Evolutionary conservation across 1,140 invertebrate species (phyloP), one percentile per base, ranked within the genome.

Genomic region (Paraescarpia echinospica): DNA sequence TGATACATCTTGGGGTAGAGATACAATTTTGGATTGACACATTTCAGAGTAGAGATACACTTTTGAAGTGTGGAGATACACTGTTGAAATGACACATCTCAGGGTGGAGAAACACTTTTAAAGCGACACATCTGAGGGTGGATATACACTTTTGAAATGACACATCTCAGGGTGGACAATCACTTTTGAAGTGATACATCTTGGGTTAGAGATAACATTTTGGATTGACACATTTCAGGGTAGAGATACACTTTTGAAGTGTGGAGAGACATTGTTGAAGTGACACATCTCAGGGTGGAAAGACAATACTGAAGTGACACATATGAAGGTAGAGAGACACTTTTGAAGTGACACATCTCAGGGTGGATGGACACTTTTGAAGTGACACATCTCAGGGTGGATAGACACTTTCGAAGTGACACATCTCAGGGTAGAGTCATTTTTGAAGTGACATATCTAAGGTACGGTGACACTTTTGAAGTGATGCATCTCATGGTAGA

Each of bases 341-440:
- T 48, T 48, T 48, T 77, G 59, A 2, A 18, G 59, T 77, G 59
- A 77, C 6, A 8, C 6, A 77, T 77, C 59, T 77, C 22, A 77
- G 59, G 6, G 6, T 77, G 59, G 59, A 97, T 95, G 27, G 59
- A 27, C 59, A 77, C 59, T 77, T 77, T 77, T 8, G 22, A 2
- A 18, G 6, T 77, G 48, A 92, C n/a, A 48, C 33, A 89, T 51
- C 18, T 34, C 33, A 9, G 89, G 33, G 9, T 96, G 96, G 90
- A 97, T 95, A 93, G 97, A 97, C 92, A 96, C 95, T 90, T 90
- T 88, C 34, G 88, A 14, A 1, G 51, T 18, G 48, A 92, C n/a
- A 4, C 4, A 41, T 41, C 41, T 41, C 12, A 41, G 41, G 4
- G 4, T 41, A 12, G 41, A 12, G 4, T 14, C 59, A 77, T 1